A percentile compares a stretch with the other conserved stretches of the same genome.
These are phyloP conservation scores for Dendroctonus ponderosae DNA, from an alignment of 1,140 invertebrate genomes.

Conservation along the genomic window DNA sequence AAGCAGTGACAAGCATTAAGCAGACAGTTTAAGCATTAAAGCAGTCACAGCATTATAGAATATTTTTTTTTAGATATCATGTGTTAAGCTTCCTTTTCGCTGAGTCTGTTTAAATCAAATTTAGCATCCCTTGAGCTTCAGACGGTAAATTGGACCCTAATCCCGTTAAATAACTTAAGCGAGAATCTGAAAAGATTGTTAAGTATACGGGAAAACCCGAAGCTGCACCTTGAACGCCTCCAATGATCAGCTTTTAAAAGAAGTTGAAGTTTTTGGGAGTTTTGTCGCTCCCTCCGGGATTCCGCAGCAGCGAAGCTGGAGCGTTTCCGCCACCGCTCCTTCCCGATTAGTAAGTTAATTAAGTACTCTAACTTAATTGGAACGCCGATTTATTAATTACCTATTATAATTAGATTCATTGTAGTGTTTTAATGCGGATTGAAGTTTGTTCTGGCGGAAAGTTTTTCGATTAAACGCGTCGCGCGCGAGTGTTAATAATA, in stretches of 20 bases:
- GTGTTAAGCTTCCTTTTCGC: too few species aligned
- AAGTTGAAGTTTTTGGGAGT: slow-evolving; percentile 48
- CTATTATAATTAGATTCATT: slow-evolving; percentile 46
- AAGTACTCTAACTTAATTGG: slow-evolving; percentile 50
- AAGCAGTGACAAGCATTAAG: too few species aligned
- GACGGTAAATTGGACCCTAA: too few species aligned
- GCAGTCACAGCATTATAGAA: too few species aligned
- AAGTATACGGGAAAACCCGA: too few species aligned
- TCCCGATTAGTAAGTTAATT: slow-evolving; percentile 52
- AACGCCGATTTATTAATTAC: slow-evolving; percentile 51
- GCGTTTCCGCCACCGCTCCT: slow-evolving; percentile 23
- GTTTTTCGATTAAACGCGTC: slow-evolving; percentile 19
- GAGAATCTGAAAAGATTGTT: too few species aligned
- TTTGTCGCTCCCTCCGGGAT: slow-evolving; percentile 45
- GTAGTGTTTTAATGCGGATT: slow-evolving; percentile 23
- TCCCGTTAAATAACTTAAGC: too few species aligned
- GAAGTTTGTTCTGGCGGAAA: slow-evolving; percentile 44
- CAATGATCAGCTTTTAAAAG: slow-evolving; percentile 53
- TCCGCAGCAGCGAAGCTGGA: slow-evolving; percentile 8
- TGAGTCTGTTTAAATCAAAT: too few species aligned
- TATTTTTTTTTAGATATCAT: too few species aligned
- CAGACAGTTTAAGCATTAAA: too few species aligned
- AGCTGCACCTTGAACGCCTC: slow-evolving; percentile 39
- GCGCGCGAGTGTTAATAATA: too few species aligned
- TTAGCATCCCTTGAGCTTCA: too few species aligned